Evolutionary conservation across 2,113 vertebrate genomes (phyloP), one percentile per base, ranked within the genome.

Genomic region (Arothron firmamentum): DNA sequence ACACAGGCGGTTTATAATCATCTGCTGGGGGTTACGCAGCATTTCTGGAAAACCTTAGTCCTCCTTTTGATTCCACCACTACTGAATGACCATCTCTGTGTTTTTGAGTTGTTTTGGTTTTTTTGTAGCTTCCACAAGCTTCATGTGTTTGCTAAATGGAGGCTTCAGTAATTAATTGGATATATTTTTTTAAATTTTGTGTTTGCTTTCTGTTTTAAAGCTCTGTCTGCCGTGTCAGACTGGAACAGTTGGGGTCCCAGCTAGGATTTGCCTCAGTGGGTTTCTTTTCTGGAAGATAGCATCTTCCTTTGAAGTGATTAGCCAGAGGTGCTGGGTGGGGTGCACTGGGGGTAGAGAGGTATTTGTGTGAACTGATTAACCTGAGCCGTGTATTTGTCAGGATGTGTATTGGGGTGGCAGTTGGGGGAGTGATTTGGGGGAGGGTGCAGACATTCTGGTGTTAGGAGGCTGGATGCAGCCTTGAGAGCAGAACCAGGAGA

Each of bases 271-370:
- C 75, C 63, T 64, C 55, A 69, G 21, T 50, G 67, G 62, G 62
- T 71, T 67, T 61, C 46, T 45, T 50, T 59, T 38, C 5, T 18
- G 56, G 47, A 3, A 19, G 85, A 86, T 88, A 85, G 79, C 75
- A 87, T 86, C 84, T 86, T 76, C 43, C 75, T 87, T 86, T 86
- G 82, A 82, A 82, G 80, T 70, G 72, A 83, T 87, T 85, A 83
- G 80, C 80, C 80, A 77, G 80, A 77, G 82, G 77, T 85, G 80
- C 71, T 72, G 82, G 82, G 85, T 69, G 80, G 73, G 69, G 75
- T 67, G 52, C 1, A 2, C 19, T 13, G 70, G 71, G 74, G 41
- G 70, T 55, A 38, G 58, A 50, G 20, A 34, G 65, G 62, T 74
- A 70, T 78, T 77, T 79, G 64, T 76, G 78, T 83, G 77, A 84